Conservation (phyloP, 2,888 invertebrate species). For the Epirrhoe tristata region DNA sequence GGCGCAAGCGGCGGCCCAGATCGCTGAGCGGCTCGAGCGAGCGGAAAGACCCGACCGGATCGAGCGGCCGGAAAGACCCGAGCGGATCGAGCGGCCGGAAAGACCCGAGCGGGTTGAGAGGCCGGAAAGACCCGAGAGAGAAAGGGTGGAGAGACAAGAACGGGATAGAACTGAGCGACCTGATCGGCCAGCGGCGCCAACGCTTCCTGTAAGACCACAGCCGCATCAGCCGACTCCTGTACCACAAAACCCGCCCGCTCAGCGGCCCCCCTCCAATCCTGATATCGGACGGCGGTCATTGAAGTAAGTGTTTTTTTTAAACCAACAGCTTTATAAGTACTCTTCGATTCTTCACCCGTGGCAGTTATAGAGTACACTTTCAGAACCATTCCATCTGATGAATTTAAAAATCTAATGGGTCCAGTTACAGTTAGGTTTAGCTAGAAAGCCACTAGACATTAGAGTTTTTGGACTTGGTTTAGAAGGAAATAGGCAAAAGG, state of each 20-base stretch:
- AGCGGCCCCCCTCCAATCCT: constrained; percentile 82
- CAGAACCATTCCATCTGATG: too few species aligned
- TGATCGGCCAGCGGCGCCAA: constrained; percentile 53
- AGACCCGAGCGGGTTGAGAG: constrained; percentile 60
- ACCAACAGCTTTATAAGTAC: too few species aligned
- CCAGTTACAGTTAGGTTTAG: too few species aligned
- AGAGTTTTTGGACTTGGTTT: too few species aligned
- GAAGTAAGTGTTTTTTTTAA: constrained; percentile 82
- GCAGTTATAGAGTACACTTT: too few species aligned
- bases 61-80: constrained; percentile 44
- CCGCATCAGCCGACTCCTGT: constrained; percentile 53
- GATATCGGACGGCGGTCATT: constrained; percentile 91
- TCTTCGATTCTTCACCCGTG: too few species aligned
- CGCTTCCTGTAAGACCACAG: constrained; percentile 52
- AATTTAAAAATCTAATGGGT: too few species aligned
- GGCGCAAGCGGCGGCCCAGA: constrained; percentile 60
- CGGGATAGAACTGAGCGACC: constrained; percentile 67
- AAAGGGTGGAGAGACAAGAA: constrained; percentile 59
- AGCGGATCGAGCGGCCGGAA: constrained; percentile 60
- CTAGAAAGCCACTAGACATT: too few species aligned
- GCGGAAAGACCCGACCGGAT: constrained; percentile 31
- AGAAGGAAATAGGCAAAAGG: too few species aligned
- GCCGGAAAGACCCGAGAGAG: constrained; percentile 59
- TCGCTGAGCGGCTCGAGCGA: constrained; percentile 57
- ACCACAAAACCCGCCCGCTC: constrained; percentile 59